phyloP scores from a whole-genome alignment of 1,140 invertebrate genomes.

The Drosophila sturtevanti region DNA sequence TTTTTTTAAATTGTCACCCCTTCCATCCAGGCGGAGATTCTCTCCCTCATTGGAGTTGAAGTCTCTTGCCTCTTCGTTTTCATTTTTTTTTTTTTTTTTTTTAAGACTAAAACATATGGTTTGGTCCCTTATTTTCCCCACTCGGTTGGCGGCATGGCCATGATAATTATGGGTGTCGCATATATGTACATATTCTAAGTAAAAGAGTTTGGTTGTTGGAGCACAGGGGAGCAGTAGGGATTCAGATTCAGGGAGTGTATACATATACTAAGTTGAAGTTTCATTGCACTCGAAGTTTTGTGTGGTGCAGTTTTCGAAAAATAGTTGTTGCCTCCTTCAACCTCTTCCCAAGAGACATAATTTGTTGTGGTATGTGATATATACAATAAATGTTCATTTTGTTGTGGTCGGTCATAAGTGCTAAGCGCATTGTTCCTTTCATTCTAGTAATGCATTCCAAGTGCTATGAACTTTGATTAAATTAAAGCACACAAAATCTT shows the following conservation, averaged over 20 bases:
- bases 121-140: slow-evolving; percentile 14
- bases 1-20: slow-evolving; percentile 52
- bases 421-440: neutral
- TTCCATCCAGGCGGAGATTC: slow-evolving; percentile 16
- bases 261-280: slow-evolving; percentile 23
- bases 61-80: neutral
- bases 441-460: neutral
- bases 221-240: neutral
- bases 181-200: slow-evolving; percentile 32
- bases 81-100: neutral
- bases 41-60: slow-evolving; percentile 10
- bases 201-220: neutral
- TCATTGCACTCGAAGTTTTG: slow-evolving; percentile 30
- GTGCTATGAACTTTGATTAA: slow-evolving; percentile 7
- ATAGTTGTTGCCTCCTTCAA: neutral
- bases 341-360: slow-evolving; percentile 33
- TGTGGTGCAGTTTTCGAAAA: slow-evolving; percentile 31
- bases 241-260: slow-evolving; percentile 15
- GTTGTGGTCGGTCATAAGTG: slow-evolving; percentile 34
- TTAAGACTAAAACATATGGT: slow-evolving; percentile 43
- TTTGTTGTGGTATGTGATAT: slow-evolving; percentile 36
- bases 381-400: slow-evolving; percentile 40
- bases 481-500: neutral
- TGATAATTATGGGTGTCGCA: slow-evolving; percentile 50
- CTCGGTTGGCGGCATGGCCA: slow-evolving; percentile 25